phyloP scores from a whole-genome alignment of 2,113 vertebrate species.

The Eudyptes chrysolophus region DNA sequence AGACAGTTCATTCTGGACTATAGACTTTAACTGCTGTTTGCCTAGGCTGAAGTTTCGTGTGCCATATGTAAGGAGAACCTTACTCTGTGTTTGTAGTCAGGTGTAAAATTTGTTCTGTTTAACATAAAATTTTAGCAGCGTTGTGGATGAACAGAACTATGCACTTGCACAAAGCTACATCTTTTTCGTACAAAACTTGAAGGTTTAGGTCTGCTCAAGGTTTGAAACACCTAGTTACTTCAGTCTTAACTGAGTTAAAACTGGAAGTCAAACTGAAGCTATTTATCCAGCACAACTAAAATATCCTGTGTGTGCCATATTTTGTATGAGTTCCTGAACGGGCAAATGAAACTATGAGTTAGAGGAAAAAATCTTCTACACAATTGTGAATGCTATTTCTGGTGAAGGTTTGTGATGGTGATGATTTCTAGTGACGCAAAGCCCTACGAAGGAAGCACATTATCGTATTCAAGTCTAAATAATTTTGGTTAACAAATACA shows the following conservation, averaged over 20 bases:
- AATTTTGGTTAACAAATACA: background rate
- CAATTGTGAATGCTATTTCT: background rate
- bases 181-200: background rate
- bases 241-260: background rate
- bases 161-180: background rate
- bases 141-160: background rate
- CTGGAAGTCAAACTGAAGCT: background rate
- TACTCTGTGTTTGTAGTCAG: background rate
- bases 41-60: fast-evolving
- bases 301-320: background rate
- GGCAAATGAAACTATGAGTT: background rate
- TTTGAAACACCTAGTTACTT: background rate
- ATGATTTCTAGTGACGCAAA: background rate
- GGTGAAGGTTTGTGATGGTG: background rate
- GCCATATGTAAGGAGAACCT: background rate
- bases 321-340: background rate
- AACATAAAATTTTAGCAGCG: background rate
- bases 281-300: background rate
- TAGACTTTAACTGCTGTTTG: background rate
- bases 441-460: fast-evolving
- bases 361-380: background rate
- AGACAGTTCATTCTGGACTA: background rate
- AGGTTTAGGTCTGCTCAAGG: background rate
- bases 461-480: background rate
- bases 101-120: background rate